phyloP scores from a whole-genome alignment of 2,888 invertebrate species.

The Sesamia inferens region DNA sequence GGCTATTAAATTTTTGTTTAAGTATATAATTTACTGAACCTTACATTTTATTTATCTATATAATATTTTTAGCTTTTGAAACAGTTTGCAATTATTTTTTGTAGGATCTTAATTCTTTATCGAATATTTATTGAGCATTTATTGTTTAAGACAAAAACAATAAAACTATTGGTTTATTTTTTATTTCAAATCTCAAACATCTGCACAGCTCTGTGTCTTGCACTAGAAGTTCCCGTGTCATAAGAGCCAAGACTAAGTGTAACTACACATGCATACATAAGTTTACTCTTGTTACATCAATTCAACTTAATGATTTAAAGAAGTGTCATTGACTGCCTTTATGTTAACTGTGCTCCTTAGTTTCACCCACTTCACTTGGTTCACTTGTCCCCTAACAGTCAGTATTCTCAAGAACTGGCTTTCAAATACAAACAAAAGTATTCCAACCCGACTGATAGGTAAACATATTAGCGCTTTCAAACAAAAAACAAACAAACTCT shows the following conservation, averaged over 20 bases:
- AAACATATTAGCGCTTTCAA: not conserved
- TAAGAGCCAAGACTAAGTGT: too few relatives aligned
- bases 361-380: not conserved
- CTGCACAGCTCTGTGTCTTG: too few relatives aligned
- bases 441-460: not conserved
- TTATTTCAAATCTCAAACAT: too few relatives aligned
- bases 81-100: not conserved
- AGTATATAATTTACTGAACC: too few relatives aligned
- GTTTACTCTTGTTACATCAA: not conserved
- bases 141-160: not conserved
- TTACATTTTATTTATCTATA: not conserved
- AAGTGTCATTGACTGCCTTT: not conserved
- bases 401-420: not conserved
- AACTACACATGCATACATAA: too few relatives aligned
- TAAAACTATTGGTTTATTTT: too few relatives aligned
- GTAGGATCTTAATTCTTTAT: not conserved
- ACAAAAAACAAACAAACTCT: not conserved
- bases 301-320: not conserved
- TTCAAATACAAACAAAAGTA: not conserved
- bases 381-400: not conserved
- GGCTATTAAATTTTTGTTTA: too few relatives aligned
- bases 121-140: not conserved
- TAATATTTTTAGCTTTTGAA: constrained; percentile 4
- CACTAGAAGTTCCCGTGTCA: too few relatives aligned
- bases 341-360: not conserved